Evolutionary conservation across 2,888 invertebrate species (phyloP).

Genomic region (Tenthredo amoena): DNA sequence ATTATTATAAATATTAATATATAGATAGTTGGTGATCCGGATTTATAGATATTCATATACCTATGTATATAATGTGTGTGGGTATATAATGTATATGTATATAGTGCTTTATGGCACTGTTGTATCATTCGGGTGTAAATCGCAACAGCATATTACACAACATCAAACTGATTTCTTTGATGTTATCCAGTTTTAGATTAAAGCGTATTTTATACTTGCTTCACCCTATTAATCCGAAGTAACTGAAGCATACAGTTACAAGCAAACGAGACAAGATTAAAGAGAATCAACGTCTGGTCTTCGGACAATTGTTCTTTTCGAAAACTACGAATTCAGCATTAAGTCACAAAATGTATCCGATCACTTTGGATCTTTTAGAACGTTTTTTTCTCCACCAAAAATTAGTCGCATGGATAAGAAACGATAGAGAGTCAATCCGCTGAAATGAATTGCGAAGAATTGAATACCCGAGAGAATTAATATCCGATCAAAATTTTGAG

Average conservation of each 20-base stretch:
- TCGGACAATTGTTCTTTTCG: not conserved
- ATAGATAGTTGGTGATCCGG: not conserved
- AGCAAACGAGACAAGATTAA: not conserved
- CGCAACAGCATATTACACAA: not conserved
- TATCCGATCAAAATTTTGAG: not conserved
- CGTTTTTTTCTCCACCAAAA: not conserved
- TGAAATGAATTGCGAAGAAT: not conserved
- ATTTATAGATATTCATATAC: not conserved
- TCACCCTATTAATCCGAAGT: not conserved
- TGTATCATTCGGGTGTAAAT: constrained; percentile 21
- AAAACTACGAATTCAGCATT: not conserved
- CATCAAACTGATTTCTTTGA: not conserved
- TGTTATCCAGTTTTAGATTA: not conserved
- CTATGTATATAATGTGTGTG: not conserved
- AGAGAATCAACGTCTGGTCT: not conserved
- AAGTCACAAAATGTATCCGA: not conserved
- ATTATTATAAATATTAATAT: constrained; percentile 39
- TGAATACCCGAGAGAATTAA: not conserved
- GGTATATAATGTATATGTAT: not conserved
- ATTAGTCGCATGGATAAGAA: not conserved
- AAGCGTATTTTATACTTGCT: constrained; percentile 3
- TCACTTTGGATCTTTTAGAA: not conserved
- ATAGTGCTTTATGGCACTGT: constrained; percentile 1
- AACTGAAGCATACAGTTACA: not conserved
- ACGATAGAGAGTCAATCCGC: not conserved